A percentile compares a stretch with the other conserved stretches of the same genome.
phyloP scores from a whole-genome alignment of 1,140 invertebrate species.

The Anadara kagoshimensis region DNA sequence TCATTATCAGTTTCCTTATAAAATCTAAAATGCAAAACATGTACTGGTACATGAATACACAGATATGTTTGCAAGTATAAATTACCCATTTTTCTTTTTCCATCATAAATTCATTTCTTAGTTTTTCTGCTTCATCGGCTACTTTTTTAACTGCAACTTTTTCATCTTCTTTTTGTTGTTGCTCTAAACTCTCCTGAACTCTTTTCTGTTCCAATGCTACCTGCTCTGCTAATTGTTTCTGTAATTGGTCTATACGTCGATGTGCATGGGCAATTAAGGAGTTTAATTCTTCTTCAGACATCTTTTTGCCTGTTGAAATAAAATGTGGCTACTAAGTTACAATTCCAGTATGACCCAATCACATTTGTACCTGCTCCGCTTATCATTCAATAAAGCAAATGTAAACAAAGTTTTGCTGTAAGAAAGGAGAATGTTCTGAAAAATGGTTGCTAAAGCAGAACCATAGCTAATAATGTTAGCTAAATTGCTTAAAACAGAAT shows the following conservation, averaged over 20 bases:
- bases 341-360: too few relatives aligned
- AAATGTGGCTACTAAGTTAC: too few relatives aligned
- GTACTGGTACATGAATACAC: too few relatives aligned
- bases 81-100: constrained; percentile 70
- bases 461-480: too few relatives aligned
- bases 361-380: too few relatives aligned
- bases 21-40: too few relatives aligned
- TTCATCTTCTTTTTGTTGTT: constrained; percentile 67
- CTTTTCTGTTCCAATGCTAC: constrained; percentile 67
- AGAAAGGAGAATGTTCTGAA: too few relatives aligned
- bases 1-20: too few relatives aligned
- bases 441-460: too few relatives aligned
- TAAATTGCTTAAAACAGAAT: too few relatives aligned
- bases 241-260: constrained; percentile 75
- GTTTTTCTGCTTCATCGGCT: constrained; percentile 52
- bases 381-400: too few relatives aligned
- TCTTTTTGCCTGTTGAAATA: constrained; percentile 35
- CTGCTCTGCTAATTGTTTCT: constrained; percentile 75
- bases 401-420: too few relatives aligned
- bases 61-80: neutral
- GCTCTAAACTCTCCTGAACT: constrained; percentile 62
- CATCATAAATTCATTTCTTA: constrained; percentile 58
- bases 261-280: constrained; percentile 76
- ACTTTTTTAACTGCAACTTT: constrained; percentile 53
- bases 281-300: constrained; percentile 76